Evolutionary conservation across 1,140 invertebrate genomes (phyloP), one percentile per base, ranked within the genome.

Genomic region (Samia ricini): DNA sequence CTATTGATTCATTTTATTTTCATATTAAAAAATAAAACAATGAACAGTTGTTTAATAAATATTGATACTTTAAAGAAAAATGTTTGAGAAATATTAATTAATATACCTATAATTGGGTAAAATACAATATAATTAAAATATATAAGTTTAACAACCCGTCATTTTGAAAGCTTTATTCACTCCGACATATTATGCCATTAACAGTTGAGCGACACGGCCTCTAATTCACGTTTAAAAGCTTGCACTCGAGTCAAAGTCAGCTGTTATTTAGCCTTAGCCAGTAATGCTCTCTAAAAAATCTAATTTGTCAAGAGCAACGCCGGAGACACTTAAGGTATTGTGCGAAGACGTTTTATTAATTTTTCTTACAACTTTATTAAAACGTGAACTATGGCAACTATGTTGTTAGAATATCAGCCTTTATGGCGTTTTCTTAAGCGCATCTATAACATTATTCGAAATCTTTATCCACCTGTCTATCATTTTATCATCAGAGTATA

Each of bases 161-260:
- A 85, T 87, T 86, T 85, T 79, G 60, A 71, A 49, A 22, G 74
- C 76, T 74, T 78, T 80, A 86, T 75, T 76, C 76, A 79, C 85
- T 86, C 79, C 68, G 77, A 87, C 80, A 89, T 87, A 87, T 85
- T 87, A 87, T 69, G 76, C 85, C 84, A 87, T 88, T 89, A 89
- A 79, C 72, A 82, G 62, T 76, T 87, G 83, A 88, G 83, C 75
- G 85, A 86, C 85, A 64, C 64, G 76, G 79, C 76, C 82, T 86
- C 80, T 89, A 88, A 88, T 87, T 87, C 83, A 77, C 76, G 79
- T 86, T 86, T 89, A 89, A 89, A 88, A 89, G 87, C 87, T 80
- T 89, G 87, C 87, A 89, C 87, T 89, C 74, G 77, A 82, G 69
- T 89, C 80, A 79, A 87, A 89, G 87, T 89, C 87, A 82, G 71